phyloP scores from a whole-genome alignment of 2,888 invertebrate species.

The Enchytraeus crypticus region DNA sequence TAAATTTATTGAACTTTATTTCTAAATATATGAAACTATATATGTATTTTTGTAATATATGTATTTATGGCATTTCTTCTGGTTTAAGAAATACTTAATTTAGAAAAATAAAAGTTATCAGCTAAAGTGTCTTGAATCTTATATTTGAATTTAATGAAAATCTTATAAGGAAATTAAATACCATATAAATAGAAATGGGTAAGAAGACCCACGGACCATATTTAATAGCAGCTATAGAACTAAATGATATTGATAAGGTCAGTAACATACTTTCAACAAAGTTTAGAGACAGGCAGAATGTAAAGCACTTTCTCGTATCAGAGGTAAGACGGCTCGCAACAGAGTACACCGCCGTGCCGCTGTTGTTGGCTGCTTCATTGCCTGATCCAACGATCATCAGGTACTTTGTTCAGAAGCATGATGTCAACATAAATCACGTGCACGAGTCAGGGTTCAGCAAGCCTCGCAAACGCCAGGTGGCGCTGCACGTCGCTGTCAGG shows the following conservation, averaged over 20 bases:
- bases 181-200: too few species aligned
- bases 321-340: conserved; percentile 26
- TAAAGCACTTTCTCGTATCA: conserved; percentile 19
- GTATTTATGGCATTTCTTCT: too few species aligned
- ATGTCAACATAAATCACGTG: conserved; percentile 25
- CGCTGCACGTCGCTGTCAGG: conserved; percentile 23
- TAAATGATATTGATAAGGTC: conserved; percentile 26
- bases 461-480: conserved; percentile 19
- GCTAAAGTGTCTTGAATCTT: too few species aligned
- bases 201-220: conserved; percentile 28
- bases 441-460: conserved; percentile 18
- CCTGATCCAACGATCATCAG: conserved; percentile 25
- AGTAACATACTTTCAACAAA: conserved; percentile 24
- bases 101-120: too few species aligned
- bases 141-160: too few species aligned
- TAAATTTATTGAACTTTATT: too few species aligned
- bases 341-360: conserved; percentile 26
- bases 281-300: conserved; percentile 22
- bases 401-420: conserved; percentile 23
- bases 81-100: too few species aligned
- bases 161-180: too few species aligned
- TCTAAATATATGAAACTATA: too few species aligned
- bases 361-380: conserved; percentile 25
- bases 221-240: conserved; percentile 25
- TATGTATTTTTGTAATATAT: too few species aligned